Percentiles rank a stretch among this genome's conserved stretches.
Conservation (phyloP, 2,797 vertebrate species). For the Aselliscus stoliczkanus region DNA sequence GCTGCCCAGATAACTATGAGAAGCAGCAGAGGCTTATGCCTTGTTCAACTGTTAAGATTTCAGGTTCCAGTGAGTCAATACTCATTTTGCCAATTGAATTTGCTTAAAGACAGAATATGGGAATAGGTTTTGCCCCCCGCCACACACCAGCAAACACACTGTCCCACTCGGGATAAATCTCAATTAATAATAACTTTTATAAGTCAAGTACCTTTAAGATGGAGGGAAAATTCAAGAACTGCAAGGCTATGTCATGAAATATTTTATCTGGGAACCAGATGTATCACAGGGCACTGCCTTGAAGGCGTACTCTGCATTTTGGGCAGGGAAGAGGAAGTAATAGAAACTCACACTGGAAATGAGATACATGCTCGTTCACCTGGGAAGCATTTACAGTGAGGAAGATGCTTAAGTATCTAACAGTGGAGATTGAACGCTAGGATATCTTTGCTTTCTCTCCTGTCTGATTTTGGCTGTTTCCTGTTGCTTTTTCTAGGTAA, state of each 20-base stretch:
- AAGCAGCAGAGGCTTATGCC: background rate
- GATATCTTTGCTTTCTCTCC: conserved; percentile 38
- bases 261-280: background rate
- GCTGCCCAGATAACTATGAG: background rate
- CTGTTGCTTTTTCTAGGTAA: background rate
- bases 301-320: background rate
- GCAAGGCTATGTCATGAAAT: background rate
- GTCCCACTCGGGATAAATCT: background rate
- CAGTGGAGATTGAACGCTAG: background rate
- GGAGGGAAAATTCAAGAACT: background rate
- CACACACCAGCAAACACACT: background rate
- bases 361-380: conserved; percentile 28
- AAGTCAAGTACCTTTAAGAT: conserved; percentile 39
- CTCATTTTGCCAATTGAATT: background rate
- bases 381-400: conserved; percentile 21
- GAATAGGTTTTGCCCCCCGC: background rate
- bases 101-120: background rate
- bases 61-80: background rate
- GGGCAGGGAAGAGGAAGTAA: background rate
- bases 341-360: background rate
- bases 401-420: conserved; percentile 21
- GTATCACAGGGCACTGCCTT: background rate
- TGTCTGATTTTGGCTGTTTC: background rate
- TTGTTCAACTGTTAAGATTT: background rate
- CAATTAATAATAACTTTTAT: conserved; percentile 10